These are phyloP conservation scores for Ennomos fuscantarius DNA, from an alignment of 2,888 invertebrate species.

Conservation along the genomic window DNA sequence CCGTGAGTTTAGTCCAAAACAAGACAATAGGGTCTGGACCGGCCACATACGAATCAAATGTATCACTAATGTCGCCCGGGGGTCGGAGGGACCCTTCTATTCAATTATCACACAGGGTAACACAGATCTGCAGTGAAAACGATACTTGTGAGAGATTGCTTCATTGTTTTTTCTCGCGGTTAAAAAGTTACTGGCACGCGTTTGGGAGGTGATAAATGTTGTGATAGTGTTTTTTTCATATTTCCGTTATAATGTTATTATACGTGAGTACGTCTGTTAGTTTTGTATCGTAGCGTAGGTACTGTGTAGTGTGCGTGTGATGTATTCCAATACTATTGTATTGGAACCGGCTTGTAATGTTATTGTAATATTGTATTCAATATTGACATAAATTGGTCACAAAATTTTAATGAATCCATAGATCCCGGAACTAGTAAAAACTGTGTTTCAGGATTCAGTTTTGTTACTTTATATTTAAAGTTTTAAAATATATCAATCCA, in stretches of 20 bases:
- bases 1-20: slow-evolving; percentile 32
- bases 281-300: no score
- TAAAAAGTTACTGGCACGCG: slow-evolving; percentile 75
- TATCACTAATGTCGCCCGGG: slow-evolving; percentile 69
- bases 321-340: no score
- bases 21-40: slow-evolving; percentile 52
- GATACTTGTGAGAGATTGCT: slow-evolving; percentile 85
- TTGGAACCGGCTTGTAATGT: no score
- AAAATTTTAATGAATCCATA: no score
- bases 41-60: slow-evolving; percentile 77
- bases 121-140: slow-evolving; percentile 79
- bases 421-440: no score
- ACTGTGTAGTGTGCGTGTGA: not conserved
- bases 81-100: slow-evolving; percentile 72
- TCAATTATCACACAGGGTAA: slow-evolving; percentile 80
- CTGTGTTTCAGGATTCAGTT: no score
- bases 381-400: no score
- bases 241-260: not conserved
- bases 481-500: no score
- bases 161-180: slow-evolving; percentile 85
- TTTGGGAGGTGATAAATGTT: slow-evolving; percentile 55
- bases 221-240: slow-evolving; percentile 19
- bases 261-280: not conserved
- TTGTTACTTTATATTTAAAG: no score
- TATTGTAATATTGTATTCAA: no score